Evolutionary conservation across 2,113 vertebrate genomes (phyloP).

Genomic region (Dromas ardeola): DNA sequence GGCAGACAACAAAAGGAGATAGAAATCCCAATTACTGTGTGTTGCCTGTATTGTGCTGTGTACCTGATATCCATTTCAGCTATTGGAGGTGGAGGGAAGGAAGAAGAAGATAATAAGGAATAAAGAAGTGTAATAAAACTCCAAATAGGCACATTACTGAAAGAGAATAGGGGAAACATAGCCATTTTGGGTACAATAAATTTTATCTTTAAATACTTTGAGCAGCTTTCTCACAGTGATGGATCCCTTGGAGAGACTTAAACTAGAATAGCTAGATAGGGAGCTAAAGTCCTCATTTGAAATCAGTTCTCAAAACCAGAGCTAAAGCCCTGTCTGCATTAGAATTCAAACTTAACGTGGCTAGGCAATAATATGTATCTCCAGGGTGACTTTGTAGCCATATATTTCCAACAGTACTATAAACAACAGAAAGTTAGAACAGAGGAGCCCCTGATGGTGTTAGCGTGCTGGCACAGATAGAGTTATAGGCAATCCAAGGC

Average conservation of each 20-base stretch:
- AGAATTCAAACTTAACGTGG: neutral
- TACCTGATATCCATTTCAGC: neutral
- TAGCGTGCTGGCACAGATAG: neutral
- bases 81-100: neutral
- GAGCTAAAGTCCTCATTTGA: neutral
- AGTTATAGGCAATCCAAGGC: neutral
- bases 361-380: neutral
- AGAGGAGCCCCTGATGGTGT: neutral
- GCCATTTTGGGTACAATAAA: neutral
- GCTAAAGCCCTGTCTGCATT: neutral
- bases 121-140: constrained; percentile 15
- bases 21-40: neutral
- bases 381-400: neutral
- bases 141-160: neutral
- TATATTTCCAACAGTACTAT: neutral
- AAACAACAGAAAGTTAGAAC: neutral
- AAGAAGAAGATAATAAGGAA: constrained; percentile 13
- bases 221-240: neutral
- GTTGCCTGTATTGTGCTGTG: neutral
- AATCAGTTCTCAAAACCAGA: neutral
- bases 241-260: neutral
- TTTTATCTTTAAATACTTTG: constrained; percentile 24
- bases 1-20: neutral
- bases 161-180: neutral
- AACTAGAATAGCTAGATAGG: neutral